These are phyloP conservation scores for Prosapia bicincta DNA, from an alignment of 2,888 invertebrate species.

Conservation along the genomic window DNA sequence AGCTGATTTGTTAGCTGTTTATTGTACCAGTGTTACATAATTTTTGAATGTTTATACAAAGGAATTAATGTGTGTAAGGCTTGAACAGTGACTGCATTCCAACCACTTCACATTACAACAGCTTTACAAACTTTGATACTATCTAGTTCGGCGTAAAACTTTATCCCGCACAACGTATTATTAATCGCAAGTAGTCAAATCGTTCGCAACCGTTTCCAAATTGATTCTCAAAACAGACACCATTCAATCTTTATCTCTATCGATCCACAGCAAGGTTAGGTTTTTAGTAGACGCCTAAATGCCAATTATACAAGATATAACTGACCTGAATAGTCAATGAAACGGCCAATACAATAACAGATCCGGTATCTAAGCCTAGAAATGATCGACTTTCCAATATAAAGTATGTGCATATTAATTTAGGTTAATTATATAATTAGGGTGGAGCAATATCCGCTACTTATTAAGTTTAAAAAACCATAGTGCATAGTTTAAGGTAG, in stretches of 20 bases:
- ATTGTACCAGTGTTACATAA: too few relatives aligned
- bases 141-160: background rate
- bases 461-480: too few relatives aligned
- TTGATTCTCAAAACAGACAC: background rate
- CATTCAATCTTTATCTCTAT: background rate
- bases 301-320: background rate
- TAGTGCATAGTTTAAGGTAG: too few relatives aligned
- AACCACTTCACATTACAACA: background rate
- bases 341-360: background rate
- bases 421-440: background rate
- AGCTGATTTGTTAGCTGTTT: too few relatives aligned
- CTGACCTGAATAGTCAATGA: background rate
- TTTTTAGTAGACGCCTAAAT: background rate
- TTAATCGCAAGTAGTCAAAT: background rate
- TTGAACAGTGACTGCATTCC: background rate
- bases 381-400: background rate
- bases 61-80: too few relatives aligned
- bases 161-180: background rate
- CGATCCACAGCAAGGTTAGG: background rate
- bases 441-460: background rate
- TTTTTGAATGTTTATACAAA: too few relatives aligned
- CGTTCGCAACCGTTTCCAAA: background rate
- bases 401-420: background rate
- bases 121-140: background rate
- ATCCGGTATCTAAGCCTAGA: background rate